Conservation (phyloP, 2,113 vertebrate genomes). For the Egretta garzetta region DNA sequence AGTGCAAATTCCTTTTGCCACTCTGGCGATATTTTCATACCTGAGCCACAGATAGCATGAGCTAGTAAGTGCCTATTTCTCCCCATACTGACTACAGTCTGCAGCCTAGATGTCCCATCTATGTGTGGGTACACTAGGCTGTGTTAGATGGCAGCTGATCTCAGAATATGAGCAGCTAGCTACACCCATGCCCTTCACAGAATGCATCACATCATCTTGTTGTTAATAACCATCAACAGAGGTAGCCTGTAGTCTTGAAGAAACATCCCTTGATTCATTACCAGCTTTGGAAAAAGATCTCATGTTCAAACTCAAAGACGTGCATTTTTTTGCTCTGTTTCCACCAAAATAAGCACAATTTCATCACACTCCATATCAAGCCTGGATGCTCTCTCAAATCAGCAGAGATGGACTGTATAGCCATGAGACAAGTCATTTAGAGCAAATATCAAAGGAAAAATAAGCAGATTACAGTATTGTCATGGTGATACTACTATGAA, state of each 20-base stretch:
- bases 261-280: background rate
- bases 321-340: background rate
- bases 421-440: background rate
- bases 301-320: background rate
- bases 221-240: background rate
- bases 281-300: background rate
- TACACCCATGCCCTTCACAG: background rate
- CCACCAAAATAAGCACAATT: background rate
- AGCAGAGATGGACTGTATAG: background rate
- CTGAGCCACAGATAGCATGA: background rate
- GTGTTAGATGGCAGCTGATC: background rate
- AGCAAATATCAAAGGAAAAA: background rate
- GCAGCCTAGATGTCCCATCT: background rate
- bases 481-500: background rate
- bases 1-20: background rate
- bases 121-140: fast-evolving
- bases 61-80: background rate
- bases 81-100: background rate
- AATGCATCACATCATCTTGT: background rate
- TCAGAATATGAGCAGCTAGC: background rate
- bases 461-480: background rate
- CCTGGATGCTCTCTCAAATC: background rate
- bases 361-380: background rate
- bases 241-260: background rate
- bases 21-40: background rate